Percentiles rank a stretch among this genome's conserved stretches.
phyloP scores from a whole-genome alignment of 2,888 invertebrate species.

The Cataglyphis rosenhaueri region DNA sequence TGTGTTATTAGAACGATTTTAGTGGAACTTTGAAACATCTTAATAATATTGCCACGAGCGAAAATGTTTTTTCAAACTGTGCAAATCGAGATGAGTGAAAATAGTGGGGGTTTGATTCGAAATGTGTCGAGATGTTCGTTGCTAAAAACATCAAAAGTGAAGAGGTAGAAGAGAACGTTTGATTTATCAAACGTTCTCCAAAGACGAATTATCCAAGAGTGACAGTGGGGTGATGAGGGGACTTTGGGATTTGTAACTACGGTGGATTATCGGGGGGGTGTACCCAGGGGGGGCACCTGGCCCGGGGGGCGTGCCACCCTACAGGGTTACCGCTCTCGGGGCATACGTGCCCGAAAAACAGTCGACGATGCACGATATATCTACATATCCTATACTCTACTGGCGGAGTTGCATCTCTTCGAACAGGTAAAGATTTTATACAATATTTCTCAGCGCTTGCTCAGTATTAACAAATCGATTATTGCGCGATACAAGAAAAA shows the following conservation, averaged over 20 bases:
- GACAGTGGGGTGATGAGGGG: constrained; percentile 68
- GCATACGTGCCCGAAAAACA: constrained; percentile 82
- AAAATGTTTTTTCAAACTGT: constrained; percentile 41
- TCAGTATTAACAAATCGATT: neutral
- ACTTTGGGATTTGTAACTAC: constrained; percentile 76
- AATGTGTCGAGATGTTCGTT: constrained; percentile 44
- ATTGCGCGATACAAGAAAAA: neutral
- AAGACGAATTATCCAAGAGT: constrained; percentile 26
- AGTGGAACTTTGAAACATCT: constrained; percentile 16
- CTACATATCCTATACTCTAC: constrained; percentile 88
- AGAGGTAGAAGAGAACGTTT: constrained; percentile 56
- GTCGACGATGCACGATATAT: constrained; percentile 89
- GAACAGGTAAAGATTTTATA: constrained; percentile 87
- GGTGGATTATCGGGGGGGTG: constrained; percentile 81
- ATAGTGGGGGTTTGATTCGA: constrained; percentile 43
- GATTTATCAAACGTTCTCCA: neutral
- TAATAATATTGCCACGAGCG: constrained; percentile 14
- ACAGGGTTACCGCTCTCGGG: constrained; percentile 83
- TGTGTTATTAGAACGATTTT: neutral
- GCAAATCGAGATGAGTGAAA: constrained; percentile 45
- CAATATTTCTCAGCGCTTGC: neutral
- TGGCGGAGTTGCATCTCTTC: constrained; percentile 88
- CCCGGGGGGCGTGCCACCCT: constrained; percentile 82
- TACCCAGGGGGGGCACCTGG: constrained; percentile 83
- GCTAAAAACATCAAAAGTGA: constrained; percentile 51